Percentiles rank a stretch among this genome's conserved stretches.
These are phyloP conservation scores for Sphinx pinastri DNA, from an alignment of 2,888 invertebrate genomes.

Conservation along the genomic window DNA sequence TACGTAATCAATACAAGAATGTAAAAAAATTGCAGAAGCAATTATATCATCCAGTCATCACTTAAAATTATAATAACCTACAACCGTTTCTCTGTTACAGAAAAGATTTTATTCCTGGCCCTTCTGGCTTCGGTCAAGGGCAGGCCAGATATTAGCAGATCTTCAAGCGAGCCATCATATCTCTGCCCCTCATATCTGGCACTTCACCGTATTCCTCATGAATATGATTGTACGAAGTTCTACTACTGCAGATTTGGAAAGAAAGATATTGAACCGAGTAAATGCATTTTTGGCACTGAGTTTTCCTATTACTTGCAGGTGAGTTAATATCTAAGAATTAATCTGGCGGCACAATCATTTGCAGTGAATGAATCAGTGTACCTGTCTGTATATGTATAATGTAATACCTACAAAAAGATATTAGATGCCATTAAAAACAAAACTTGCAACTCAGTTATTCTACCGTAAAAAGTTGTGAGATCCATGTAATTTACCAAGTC, in stretches of 20 bases:
- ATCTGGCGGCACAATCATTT: no score
- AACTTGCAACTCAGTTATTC: no score
- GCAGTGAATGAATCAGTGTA: no score
- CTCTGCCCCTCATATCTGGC: slow-evolving; percentile 84
- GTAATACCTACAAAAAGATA: no score
- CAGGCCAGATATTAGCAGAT: slow-evolving; percentile 41
- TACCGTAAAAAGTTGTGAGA: no score
- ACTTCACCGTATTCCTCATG: slow-evolving; percentile 61
- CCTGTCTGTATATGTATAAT: no score
- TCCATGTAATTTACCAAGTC: no score
- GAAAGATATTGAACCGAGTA: slow-evolving; percentile 44
- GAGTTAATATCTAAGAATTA: slow-evolving; percentile 14
- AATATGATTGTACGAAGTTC: slow-evolving; percentile 67
- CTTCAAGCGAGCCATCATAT: slow-evolving; percentile 84
- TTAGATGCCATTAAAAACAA: no score
- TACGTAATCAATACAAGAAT: no score
- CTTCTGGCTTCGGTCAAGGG: slow-evolving; percentile 45
- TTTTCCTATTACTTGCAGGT: slow-evolving; percentile 60
- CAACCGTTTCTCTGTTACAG: slow-evolving; percentile 38
- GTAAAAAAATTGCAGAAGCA: no score
- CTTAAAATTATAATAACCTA: no score
- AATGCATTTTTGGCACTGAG: slow-evolving; percentile 61
- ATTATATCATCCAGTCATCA: no score
- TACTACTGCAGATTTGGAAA: slow-evolving; percentile 70
- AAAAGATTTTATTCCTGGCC: slow-evolving; percentile 47